Conservation (phyloP, 2,113 vertebrate species). For the Oncorhynchus clarkii region DNA sequence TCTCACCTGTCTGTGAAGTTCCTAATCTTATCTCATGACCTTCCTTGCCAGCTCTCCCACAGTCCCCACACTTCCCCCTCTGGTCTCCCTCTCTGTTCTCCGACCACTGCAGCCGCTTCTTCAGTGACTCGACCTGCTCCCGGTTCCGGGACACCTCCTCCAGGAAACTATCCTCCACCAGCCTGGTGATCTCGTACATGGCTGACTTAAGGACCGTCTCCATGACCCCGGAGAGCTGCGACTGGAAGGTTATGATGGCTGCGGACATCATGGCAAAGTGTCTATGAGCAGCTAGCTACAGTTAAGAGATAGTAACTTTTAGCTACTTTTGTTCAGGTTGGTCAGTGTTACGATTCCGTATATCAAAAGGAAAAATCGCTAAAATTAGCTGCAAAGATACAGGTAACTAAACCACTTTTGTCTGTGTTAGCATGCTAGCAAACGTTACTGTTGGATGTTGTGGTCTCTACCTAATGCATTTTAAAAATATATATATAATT, state of each 20-base stretch:
- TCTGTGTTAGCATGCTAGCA: neutral
- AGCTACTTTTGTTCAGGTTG: neutral
- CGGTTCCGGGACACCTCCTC: conserved; percentile 70
- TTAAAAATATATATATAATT: neutral
- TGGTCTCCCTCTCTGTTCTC: conserved; percentile 32
- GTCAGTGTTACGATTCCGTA: too few relatives aligned
- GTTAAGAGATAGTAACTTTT: neutral
- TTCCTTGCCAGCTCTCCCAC: conserved; percentile 43
- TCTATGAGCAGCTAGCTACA: too few relatives aligned
- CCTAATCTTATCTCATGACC: conserved; percentile 9
- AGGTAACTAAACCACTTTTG: too few relatives aligned
- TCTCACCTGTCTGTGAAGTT: conserved; percentile 43
- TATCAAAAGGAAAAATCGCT: neutral
- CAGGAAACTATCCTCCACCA: conserved; percentile 75
- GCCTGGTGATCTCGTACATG: conserved; percentile 75
- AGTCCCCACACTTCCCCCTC: conserved; percentile 56
- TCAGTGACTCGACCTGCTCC: conserved; percentile 71
- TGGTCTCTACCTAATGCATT: too few relatives aligned
- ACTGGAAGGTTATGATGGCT: conserved; percentile 68
- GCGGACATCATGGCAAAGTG: conserved; percentile 58
- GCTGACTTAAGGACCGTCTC: conserved; percentile 78
- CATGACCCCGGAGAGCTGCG: conserved; percentile 77
- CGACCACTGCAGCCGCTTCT: conserved; percentile 65
- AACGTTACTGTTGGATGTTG: conserved; percentile 1
- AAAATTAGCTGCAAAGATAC: neutral